These are phyloP conservation scores for Willowsia nigromaculata DNA, from an alignment of 2,888 invertebrate species.

Conservation along the genomic window DNA sequence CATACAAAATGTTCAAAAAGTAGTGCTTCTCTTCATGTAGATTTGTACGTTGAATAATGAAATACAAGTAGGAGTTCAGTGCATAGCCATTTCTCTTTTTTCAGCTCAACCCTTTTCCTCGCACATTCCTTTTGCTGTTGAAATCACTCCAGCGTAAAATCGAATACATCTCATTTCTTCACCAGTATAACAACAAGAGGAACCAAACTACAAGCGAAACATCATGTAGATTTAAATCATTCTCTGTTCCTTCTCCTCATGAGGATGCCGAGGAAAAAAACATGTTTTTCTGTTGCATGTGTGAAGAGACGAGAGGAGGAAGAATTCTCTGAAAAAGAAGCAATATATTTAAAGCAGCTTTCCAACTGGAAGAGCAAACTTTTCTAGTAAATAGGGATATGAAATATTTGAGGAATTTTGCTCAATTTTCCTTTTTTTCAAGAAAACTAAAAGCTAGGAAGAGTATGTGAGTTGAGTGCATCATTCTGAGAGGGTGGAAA, in stretches of 20 bases:
- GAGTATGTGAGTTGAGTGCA: not conserved
- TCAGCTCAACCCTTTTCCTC: slow-evolving; percentile 2
- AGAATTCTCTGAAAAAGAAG: not conserved
- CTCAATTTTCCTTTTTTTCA: slow-evolving; percentile 42
- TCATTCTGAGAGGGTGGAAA: not conserved
- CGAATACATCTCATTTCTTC: slow-evolving; percentile 68
- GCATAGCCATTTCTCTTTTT: slow-evolving; percentile 24
- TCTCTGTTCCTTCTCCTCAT: not conserved
- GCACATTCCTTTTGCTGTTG: slow-evolving; percentile 16
- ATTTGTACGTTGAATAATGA: not conserved
- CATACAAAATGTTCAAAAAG: not conserved
- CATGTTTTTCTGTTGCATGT: not conserved
- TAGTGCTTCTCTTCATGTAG: not conserved
- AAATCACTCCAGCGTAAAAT: slow-evolving; percentile 70
- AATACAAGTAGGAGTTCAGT: not conserved
- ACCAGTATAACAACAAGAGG: slow-evolving; percentile 11
- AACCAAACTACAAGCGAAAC: not conserved
- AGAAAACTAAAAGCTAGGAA: not conserved
- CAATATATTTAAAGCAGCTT: slow-evolving; percentile 29
- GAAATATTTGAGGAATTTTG: slow-evolving; percentile 51
- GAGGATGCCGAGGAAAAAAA: not conserved
- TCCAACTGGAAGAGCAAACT: not conserved
- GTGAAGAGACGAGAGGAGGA: not conserved
- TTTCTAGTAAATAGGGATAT: not conserved
- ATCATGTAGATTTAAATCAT: not conserved